Evolutionary conservation across 2,797 vertebrate species (phyloP).

Genomic region (Gouania willdenowi): DNA sequence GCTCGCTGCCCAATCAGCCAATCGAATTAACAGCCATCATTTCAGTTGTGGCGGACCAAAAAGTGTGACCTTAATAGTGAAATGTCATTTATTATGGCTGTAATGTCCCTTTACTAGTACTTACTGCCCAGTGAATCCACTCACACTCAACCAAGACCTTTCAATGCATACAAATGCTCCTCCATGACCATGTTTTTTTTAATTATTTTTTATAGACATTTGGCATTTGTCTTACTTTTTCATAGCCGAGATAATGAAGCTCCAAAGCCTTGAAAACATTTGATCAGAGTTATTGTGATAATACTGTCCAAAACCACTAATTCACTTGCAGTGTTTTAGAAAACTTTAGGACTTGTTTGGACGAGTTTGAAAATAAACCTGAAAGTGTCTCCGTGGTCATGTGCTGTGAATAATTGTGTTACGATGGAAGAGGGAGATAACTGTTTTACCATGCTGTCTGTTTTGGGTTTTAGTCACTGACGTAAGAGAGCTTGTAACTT

Average conservation of each 20-base stretch:
- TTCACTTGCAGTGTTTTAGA: constrained; percentile 27
- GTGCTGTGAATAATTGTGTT: no score
- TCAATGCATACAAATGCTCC: constrained; percentile 27
- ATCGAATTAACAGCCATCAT: constrained; percentile 69
- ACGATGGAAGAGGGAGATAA: no score
- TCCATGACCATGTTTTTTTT: constrained; percentile 14
- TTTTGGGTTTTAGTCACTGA: constrained; percentile 15
- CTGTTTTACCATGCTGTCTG: constrained; percentile 1
- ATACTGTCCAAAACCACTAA: constrained; percentile 27
- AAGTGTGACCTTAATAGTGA: constrained; percentile 71
- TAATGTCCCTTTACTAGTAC: constrained; percentile 69
- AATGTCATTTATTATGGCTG: constrained; percentile 75
- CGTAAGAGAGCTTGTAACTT: constrained; percentile 21
- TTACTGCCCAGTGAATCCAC: constrained; percentile 52
- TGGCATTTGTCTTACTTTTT: constrained; percentile 42
- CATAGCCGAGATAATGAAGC: constrained; percentile 26
- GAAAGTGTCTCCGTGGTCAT: background rate
- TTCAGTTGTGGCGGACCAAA: constrained; percentile 40
- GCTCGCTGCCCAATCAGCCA: constrained; percentile 64
- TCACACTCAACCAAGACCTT: constrained; percentile 8
- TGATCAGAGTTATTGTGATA: constrained; percentile 29
- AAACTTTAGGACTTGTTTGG: constrained; percentile 17
- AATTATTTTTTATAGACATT: no score
- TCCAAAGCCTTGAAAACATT: constrained; percentile 25
- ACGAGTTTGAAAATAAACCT: constrained; percentile 7